These are phyloP conservation scores for Cirrhinus mrigala DNA, from an alignment of 2,797 vertebrate genomes.

Conservation along the genomic window DNA sequence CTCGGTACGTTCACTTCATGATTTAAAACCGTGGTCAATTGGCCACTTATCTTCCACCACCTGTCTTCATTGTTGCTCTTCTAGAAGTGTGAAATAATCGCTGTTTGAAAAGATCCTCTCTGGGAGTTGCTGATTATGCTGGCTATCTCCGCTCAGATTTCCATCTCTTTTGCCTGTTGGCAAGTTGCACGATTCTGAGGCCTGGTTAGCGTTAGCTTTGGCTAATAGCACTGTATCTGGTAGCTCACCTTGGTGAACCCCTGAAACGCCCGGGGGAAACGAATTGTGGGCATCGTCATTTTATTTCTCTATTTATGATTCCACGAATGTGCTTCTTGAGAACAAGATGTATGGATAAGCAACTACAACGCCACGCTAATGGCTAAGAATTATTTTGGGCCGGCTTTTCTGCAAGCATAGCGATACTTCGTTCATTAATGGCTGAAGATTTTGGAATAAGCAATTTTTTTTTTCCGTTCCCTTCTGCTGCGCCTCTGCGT, in stretches of 20 bases:
- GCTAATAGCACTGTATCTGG: neutral
- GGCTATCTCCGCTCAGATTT: conserved; percentile 22
- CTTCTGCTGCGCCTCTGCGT: conserved; percentile 3
- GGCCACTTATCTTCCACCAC: conserved; percentile 42
- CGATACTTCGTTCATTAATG: conserved; percentile 18
- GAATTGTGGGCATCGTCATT: neutral
- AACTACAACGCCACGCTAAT: conserved; percentile 41
- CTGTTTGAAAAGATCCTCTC: conserved; percentile 23
- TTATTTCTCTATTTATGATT: conserved; percentile 41
- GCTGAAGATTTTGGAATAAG: conserved; percentile 40
- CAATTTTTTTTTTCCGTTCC: neutral
- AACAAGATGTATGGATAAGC: conserved; percentile 44
- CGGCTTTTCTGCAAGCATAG: conserved; percentile 34
- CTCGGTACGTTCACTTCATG: conserved; percentile 26
- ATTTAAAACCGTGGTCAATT: conserved; percentile 42
- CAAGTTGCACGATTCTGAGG: conserved; percentile 5
- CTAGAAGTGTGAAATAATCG: conserved; percentile 33
- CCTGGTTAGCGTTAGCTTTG: conserved; percentile 2
- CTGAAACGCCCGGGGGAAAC: neutral
- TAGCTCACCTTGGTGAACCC: conserved; percentile 2
- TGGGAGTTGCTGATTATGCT: conserved; percentile 8
- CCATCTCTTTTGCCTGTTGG: conserved; percentile 15
- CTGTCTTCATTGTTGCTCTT: conserved; percentile 37
- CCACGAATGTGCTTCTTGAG: conserved; percentile 8
- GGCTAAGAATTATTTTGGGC: conserved; percentile 18